These are phyloP conservation scores for Coracias cyanogaster DNA, from an alignment of 2,797 vertebrate species.

Conservation along the genomic window DNA sequence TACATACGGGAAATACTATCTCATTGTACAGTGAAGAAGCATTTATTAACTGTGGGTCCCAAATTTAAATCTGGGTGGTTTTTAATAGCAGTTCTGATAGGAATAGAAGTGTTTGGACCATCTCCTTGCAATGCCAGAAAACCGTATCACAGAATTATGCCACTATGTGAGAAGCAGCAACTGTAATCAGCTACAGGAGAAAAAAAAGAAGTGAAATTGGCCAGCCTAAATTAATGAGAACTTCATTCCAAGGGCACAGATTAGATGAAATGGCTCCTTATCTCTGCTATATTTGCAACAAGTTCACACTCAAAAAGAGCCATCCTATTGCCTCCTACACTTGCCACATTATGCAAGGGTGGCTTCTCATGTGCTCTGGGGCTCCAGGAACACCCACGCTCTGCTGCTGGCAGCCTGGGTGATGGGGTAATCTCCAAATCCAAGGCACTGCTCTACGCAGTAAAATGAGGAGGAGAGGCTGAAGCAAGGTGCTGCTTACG, in stretches of 20 bases:
- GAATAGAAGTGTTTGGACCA: conserved; percentile 10
- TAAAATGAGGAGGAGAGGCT: not conserved
- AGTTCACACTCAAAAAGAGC: not conserved
- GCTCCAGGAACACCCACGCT: not conserved
- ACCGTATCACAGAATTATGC: not conserved
- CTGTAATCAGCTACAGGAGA: not conserved
- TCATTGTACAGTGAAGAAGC: conserved; percentile 2
- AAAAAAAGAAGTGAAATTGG: conserved; percentile 1
- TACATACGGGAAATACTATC: conserved; percentile 22
- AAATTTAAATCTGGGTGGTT: conserved; percentile 40
- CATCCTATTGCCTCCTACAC: conserved; percentile 11
- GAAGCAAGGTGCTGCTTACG: not conserved
- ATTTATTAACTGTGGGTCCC: conserved; percentile 39
- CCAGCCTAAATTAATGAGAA: conserved; percentile 13
- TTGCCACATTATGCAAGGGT: not conserved
- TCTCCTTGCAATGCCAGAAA: conserved; percentile 36
- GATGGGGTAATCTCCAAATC: not conserved
- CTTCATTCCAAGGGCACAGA: not conserved
- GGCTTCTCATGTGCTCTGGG: not conserved
- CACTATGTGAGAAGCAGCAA: not conserved
- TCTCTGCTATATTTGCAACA: not conserved
- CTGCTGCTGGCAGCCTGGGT: not conserved
- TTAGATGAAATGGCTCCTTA: not conserved
- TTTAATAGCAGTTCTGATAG: conserved; percentile 12
- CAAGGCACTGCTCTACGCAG: not conserved